Evolutionary conservation across 2,797 vertebrate genomes (phyloP), one percentile per base, ranked within the genome.

Genomic region (Ciconia nigra): DNA sequence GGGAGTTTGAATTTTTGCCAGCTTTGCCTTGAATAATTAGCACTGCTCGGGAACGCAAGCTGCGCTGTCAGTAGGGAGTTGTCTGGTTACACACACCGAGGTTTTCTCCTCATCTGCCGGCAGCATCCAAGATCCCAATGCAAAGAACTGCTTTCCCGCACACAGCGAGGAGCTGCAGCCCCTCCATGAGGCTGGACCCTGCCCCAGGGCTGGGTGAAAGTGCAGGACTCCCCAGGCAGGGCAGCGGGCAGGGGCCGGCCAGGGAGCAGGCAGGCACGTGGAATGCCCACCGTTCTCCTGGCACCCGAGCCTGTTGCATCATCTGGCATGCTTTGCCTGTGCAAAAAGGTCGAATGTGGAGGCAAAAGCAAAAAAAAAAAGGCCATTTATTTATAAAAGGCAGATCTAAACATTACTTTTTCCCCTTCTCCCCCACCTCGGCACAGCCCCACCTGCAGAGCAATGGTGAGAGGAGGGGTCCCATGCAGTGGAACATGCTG

Each of bases 21-120:
- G 62, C 39, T 91, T 90, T 87, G 49, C 16, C 81, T 88, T 22
- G 15, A 89, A 74, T 67, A 79, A 91, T 59, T 83, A 96, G 29
- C 51, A 39, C 39, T 61, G 58, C 82, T 87, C 1, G 1, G 61
- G 86, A 93, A 73, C 18, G 41, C 46, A 76, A 95, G 74, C 78
- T 16, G 9, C 33, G 12, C 54, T 3, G 1, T 76, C 96, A 57
- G 47, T 19, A 57, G 78, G 90, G 94, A 59, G 9, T 58, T 94
- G 86, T 87, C 94, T 95, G 81, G 88, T 95, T 80, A 26, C 44
- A 29, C 46, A 6, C 29, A 5, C 94, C 37, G 54, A 76, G 58
- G 47, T 49, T 74, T 83, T 31, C 88, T 97, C 93, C 94, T 90
- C 77, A 70, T 93, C 92, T 97, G 89, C 85, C 83, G 84, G 35